Conservation (phyloP, 2,888 invertebrate species). For the Taphrorychus bicolor region DNA sequence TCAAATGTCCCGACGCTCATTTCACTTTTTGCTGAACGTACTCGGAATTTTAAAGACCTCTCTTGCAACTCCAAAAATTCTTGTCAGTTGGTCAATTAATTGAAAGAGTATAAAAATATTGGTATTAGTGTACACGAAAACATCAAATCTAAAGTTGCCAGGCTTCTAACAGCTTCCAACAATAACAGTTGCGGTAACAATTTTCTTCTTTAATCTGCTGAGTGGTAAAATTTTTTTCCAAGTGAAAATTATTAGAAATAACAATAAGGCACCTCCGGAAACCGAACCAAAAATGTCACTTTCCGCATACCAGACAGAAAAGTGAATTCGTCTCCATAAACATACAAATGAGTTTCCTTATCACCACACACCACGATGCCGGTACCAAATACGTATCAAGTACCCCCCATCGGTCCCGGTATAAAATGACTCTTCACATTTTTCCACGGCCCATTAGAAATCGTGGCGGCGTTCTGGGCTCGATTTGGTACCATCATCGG, state of each 20-base stretch:
- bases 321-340: conserved; percentile 31
- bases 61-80: no score
- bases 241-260: background rate
- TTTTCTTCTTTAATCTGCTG: no score
- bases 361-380: conserved; percentile 8
- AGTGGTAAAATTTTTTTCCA: no score
- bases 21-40: conserved; percentile 11
- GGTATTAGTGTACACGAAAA: no score
- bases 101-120: no score
- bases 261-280: background rate
- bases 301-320: conserved; percentile 39
- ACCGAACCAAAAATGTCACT: conserved; percentile 1
- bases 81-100: no score
- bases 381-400: conserved; percentile 14
- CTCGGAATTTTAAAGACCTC: background rate
- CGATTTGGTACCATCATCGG: conserved; percentile 9
- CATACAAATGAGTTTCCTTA: conserved; percentile 34
- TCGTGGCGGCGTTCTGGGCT: background rate
- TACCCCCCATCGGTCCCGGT: conserved; percentile 13
- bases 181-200: no score
- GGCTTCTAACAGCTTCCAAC: no score
- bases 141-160: no score
- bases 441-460: conserved; percentile 18
- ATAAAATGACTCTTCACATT: conserved; percentile 29
- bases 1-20: conserved; percentile 1